These are phyloP conservation scores for Polydrusus cervinus DNA, from an alignment of 2,888 invertebrate species.

Conservation along the genomic window DNA sequence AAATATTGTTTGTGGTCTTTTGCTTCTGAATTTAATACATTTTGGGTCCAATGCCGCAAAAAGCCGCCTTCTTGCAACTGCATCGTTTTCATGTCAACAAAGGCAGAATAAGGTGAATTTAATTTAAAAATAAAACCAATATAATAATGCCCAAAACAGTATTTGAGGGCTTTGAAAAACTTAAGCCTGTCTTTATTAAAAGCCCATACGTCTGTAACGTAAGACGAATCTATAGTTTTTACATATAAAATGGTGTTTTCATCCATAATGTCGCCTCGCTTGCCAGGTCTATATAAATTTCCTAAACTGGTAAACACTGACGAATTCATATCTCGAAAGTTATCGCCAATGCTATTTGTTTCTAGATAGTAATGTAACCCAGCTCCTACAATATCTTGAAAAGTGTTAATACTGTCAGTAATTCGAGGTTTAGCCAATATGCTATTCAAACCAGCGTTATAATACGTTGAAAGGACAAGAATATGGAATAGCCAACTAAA, in stretches of 20 bases:
- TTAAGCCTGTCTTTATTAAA: slow-evolving; percentile 54
- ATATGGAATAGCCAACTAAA: slow-evolving; percentile 44
- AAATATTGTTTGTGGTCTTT: slow-evolving; percentile 46
- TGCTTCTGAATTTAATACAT: slow-evolving; percentile 1
- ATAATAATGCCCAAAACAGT: slow-evolving; percentile 57
- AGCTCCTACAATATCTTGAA: slow-evolving; percentile 57
- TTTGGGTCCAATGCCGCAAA: slow-evolving; percentile 52
- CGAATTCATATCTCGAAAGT: slow-evolving; percentile 37
- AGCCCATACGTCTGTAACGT: slow-evolving; percentile 57
- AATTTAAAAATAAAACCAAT: slow-evolving; percentile 57
- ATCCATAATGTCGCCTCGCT: slow-evolving; percentile 24
- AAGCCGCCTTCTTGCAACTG: slow-evolving; percentile 59
- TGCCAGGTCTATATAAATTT: slow-evolving; percentile 33
- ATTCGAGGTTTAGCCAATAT: slow-evolving; percentile 55
- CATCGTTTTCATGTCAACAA: slow-evolving; percentile 50
- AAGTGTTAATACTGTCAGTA: slow-evolving; percentile 52
- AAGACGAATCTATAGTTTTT: slow-evolving; percentile 56
- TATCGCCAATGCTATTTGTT: slow-evolving; percentile 7
- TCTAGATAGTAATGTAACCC: slow-evolving; percentile 48
- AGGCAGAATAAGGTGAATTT: slow-evolving; percentile 58
- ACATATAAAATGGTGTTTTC: slow-evolving; percentile 49
- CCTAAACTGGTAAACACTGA: slow-evolving; percentile 43
- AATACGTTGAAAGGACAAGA: slow-evolving; percentile 54
- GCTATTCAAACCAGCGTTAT: slow-evolving; percentile 58
- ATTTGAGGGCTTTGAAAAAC: slow-evolving; percentile 56